Evolutionary conservation across 2,113 vertebrate genomes (phyloP).

Genomic region (Callithrix jacchus): DNA sequence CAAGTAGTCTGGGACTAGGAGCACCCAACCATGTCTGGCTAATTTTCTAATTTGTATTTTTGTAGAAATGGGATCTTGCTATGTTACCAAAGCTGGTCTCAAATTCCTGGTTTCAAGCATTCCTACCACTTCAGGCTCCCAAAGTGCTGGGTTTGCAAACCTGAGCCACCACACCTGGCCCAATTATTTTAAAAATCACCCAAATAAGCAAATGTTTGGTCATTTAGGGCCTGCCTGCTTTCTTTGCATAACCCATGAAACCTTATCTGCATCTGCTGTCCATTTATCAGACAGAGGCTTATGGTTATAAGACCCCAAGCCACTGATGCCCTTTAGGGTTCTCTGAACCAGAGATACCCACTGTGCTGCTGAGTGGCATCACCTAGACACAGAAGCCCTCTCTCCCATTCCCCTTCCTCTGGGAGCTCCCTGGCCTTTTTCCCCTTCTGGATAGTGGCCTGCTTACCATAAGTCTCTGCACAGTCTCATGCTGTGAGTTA

Average conservation of each 20-base stretch:
- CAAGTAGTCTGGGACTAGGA: too few species aligned
- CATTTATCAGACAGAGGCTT: background rate
- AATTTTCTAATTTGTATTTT: too few species aligned
- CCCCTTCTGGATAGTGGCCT: background rate
- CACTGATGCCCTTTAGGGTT: background rate
- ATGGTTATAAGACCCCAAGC: background rate
- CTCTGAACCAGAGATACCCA: too few species aligned
- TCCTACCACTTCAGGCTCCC: too few species aligned
- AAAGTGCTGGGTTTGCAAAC: too few species aligned
- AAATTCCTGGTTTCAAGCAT: too few species aligned
- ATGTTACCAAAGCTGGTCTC: too few species aligned
- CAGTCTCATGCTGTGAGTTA: background rate
- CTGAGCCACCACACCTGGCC: too few species aligned
- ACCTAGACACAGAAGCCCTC: background rate
- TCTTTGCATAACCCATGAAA: background rate
- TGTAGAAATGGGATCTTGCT: too few species aligned
- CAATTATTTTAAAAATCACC: background rate
- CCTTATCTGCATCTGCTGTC: background rate
- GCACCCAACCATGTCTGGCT: too few species aligned
- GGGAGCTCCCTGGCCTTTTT: background rate
- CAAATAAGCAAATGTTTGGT: background rate
- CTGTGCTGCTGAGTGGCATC: background rate
- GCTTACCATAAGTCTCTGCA: background rate
- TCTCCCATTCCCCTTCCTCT: background rate
- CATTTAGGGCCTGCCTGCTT: background rate